Evolutionary conservation across 2,113 vertebrate species (phyloP).

Genomic region (Sphyrna mokarran): DNA sequence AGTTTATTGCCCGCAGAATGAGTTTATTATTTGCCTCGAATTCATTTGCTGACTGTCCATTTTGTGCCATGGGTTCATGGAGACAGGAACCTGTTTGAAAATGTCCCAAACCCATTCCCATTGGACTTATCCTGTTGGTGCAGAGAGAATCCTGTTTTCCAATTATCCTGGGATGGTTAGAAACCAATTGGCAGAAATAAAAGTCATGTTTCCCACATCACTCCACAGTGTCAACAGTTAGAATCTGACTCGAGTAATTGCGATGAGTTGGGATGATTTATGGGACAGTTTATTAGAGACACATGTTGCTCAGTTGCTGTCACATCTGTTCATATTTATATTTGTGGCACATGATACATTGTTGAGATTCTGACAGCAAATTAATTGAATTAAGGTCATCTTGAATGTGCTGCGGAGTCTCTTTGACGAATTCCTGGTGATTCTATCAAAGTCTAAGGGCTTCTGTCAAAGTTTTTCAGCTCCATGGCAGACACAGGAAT

Average conservation of each 20-base stretch:
- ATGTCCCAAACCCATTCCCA: neutral
- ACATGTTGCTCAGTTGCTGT: neutral
- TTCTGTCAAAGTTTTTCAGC: neutral
- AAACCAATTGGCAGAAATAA: neutral
- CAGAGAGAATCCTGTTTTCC: neutral
- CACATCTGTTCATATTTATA: neutral
- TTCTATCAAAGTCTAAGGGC: neutral
- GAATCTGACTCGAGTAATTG: neutral
- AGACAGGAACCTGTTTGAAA: neutral
- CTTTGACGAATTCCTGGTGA: neutral
- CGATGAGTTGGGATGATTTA: neutral
- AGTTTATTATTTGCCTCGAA: too few relatives aligned
- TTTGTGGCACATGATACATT: neutral
- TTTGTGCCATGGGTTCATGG: too few relatives aligned
- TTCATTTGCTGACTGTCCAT: too few relatives aligned
- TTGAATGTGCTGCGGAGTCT: neutral
- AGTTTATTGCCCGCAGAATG: neutral
- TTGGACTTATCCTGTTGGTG: too few relatives aligned
- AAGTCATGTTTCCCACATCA: neutral
- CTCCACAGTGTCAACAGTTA: neutral
- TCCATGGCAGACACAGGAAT: neutral
- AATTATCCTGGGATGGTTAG: neutral
- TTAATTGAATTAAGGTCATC: neutral
- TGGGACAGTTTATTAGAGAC: neutral
- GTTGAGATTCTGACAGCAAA: neutral